Conservation (phyloP, 1,140 invertebrate species). For the Euura lappo region DNA sequence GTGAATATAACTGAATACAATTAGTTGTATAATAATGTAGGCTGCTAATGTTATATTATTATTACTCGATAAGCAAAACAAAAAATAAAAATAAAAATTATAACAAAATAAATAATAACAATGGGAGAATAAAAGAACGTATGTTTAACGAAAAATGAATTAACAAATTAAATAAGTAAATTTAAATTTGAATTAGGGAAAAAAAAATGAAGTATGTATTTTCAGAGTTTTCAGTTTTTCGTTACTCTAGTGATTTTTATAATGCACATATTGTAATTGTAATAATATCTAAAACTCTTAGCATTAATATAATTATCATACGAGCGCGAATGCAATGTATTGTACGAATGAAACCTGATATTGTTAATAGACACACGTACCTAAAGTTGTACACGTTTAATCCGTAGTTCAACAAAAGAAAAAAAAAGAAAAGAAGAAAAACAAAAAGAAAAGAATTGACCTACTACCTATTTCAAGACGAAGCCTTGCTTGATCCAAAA, state of each 20-base stretch:
- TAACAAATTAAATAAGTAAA: no score
- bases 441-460: neutral
- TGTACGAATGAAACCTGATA: constrained; percentile 33
- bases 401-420: constrained; percentile 38
- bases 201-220: neutral
- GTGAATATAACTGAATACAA: constrained; percentile 12
- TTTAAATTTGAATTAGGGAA: neutral
- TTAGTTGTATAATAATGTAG: constrained; percentile 5
- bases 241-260: constrained; percentile 9
- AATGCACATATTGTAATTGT: constrained; percentile 14
- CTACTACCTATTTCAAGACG: neutral
- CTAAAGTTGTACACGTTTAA: constrained; percentile 47
- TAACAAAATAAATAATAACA: neutral
- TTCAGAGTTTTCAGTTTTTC: constrained; percentile 9
- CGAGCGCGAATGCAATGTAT: no score
- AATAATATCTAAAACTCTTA: constrained; percentile 4
- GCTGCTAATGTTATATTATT: constrained; percentile 1
- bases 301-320: neutral
- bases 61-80: neutral
- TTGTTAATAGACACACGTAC: constrained; percentile 51
- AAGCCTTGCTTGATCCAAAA: neutral
- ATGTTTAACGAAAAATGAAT: no score
- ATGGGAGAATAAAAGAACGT: neutral
- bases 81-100: neutral
- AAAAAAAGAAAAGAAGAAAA: neutral